phyloP scores from a whole-genome alignment of 53 echinoderm and acorn worm genomes.

The Luidia sarsii region DNA sequence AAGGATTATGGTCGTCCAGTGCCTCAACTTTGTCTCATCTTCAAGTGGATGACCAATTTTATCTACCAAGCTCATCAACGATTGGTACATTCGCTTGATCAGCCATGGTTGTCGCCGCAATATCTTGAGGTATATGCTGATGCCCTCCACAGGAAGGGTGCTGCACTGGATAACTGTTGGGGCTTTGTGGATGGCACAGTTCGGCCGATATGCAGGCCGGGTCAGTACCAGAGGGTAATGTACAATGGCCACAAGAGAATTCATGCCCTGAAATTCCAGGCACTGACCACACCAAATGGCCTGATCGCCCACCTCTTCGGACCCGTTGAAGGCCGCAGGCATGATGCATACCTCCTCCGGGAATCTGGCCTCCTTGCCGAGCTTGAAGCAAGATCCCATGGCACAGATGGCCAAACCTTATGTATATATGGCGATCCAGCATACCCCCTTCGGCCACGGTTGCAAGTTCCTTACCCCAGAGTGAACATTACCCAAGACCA shows the following conservation, averaged over 20 bases:
- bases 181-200: conserved; percentile 70
- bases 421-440: conserved; percentile 67
- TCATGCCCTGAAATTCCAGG: conserved; percentile 56
- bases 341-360: conserved; percentile 57
- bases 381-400: conserved; percentile 46
- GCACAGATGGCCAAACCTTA: conserved; percentile 42
- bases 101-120: conserved; percentile 52
- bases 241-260: conserved; percentile 66
- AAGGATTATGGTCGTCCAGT: conserved; percentile 55
- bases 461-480: conserved; percentile 61
- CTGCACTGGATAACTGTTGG: conserved; percentile 66
- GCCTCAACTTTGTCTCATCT: conserved; percentile 33
- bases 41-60: conserved; percentile 52
- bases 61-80: conserved; percentile 30
- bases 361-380: conserved; percentile 53
- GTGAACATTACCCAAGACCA: conserved; percentile 52
- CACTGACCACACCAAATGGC: conserved; percentile 61
- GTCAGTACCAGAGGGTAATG: conserved; percentile 37
- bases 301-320: conserved; percentile 58
- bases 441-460: conserved; percentile 60
- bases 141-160: conserved; percentile 53
- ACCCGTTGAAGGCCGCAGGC: conserved; percentile 57
- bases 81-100: conserved; percentile 12
- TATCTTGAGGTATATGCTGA: conserved; percentile 28
- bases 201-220: conserved; percentile 62